These are phyloP conservation scores for Nebria ingens DNA, from an alignment of 1,140 invertebrate species.

Conservation along the genomic window DNA sequence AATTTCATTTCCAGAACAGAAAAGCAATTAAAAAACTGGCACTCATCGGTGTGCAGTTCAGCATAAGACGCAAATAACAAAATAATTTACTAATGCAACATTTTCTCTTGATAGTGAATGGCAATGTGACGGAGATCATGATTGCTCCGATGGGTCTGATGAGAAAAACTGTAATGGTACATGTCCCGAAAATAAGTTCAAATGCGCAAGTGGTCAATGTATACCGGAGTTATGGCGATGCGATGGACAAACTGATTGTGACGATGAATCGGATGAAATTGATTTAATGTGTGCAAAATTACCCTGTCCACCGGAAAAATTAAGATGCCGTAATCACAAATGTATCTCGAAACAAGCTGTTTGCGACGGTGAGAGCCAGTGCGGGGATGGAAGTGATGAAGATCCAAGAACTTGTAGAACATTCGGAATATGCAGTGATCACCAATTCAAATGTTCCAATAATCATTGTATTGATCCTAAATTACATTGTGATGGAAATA, in stretches of 20 bases:
- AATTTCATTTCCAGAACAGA: no score
- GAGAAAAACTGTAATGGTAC: slow-evolving; percentile 42
- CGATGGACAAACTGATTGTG: slow-evolving; percentile 53
- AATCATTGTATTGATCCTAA: slow-evolving; percentile 62
- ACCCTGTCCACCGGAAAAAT: slow-evolving; percentile 28
- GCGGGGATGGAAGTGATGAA: slow-evolving; percentile 69
- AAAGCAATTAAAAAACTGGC: no score
- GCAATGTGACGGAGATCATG: slow-evolving; percentile 49
- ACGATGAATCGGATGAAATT: slow-evolving; percentile 48
- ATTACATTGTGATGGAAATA: slow-evolving; percentile 58
- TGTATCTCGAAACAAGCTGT: slow-evolving; percentile 53
- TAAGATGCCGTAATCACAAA: slow-evolving; percentile 53
- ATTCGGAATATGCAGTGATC: slow-evolving; percentile 41
- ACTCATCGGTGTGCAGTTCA: no score
- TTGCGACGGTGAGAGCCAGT: slow-evolving; percentile 63
- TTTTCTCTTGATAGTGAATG: slow-evolving; percentile 37
- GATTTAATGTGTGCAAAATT: slow-evolving; percentile 28
- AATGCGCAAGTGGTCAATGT: slow-evolving; percentile 45
- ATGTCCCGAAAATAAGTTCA: slow-evolving; percentile 36
- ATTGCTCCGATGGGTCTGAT: slow-evolving; percentile 53
- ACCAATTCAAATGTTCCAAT: slow-evolving; percentile 66
- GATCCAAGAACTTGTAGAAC: slow-evolving; percentile 42
- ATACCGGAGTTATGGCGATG: slow-evolving; percentile 50
- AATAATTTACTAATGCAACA: no score
- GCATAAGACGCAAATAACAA: no score